Percentiles rank a stretch among this genome's conserved stretches.
Conservation (phyloP, 2,888 invertebrate species). For the Aleiodes testaceus region DNA sequence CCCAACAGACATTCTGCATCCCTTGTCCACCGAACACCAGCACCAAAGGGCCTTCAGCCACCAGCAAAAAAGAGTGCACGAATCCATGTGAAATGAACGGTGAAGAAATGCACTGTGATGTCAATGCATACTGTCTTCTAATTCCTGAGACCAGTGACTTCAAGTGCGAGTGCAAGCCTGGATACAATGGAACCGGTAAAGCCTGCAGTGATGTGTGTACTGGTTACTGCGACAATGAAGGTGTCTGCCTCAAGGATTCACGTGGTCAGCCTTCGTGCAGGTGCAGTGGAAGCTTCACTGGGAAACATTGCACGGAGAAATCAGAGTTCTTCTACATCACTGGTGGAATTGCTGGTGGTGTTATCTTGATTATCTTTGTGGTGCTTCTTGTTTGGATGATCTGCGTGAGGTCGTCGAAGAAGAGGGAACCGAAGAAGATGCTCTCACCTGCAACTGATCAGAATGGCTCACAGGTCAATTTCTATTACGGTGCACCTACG, state of each 20-base stretch:
- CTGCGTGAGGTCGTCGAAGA: conserved; percentile 92
- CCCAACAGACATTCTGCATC: conserved; percentile 89
- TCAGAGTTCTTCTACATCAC: conserved; percentile 97
- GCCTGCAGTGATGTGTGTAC: conserved; percentile 88
- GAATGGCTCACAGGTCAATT: conserved; percentile 95
- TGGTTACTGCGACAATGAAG: conserved; percentile 91
- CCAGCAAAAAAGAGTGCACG: conserved; percentile 86
- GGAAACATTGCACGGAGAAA: conserved; percentile 90
- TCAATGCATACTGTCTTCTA: conserved; percentile 89
- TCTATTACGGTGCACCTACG: conserved; percentile 95
- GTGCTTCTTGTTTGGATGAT: conserved; percentile 98
- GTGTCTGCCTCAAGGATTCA: conserved; percentile 88
- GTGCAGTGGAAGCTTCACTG: conserved; percentile 94
- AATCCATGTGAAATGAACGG: conserved; percentile 92
- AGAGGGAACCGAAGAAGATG: conserved; percentile 93
- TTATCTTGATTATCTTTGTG: conserved; percentile 92
- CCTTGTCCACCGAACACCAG: conserved; percentile 93
- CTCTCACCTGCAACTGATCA: conserved; percentile 91
- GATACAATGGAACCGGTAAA: conserved; percentile 91
- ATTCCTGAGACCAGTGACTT: conserved; percentile 88
- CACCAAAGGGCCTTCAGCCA: conserved; percentile 86
- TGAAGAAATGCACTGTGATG: conserved; percentile 88
- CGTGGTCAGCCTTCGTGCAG: conserved; percentile 90
- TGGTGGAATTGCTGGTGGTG: conserved; percentile 94
- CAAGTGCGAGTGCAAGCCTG: conserved; percentile 94